Evolutionary conservation across 1,140 invertebrate genomes (phyloP).

Genomic region (Matsumurasca onukii): DNA sequence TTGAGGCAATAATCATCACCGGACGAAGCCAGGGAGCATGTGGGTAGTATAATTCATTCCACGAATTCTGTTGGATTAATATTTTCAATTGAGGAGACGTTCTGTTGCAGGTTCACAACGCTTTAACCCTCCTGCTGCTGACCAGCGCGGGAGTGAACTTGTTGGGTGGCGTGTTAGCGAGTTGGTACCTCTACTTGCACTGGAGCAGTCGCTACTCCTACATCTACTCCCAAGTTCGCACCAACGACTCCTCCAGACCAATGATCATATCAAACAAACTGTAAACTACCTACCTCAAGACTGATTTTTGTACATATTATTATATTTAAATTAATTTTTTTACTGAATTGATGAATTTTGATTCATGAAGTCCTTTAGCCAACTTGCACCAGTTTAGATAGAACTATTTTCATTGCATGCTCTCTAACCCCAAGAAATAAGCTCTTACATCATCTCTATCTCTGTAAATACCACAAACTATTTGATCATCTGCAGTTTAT

Average conservation of each 20-base stretch:
- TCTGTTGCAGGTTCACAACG: slow-evolving; percentile 15
- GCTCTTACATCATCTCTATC: too few species aligned
- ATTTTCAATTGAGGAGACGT: background rate
- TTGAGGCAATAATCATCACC: too few species aligned
- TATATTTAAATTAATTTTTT: background rate
- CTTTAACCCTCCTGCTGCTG: slow-evolving; percentile 47
- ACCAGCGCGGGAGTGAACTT: slow-evolving; percentile 51
- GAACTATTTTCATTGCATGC: too few species aligned
- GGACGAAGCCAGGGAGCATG: too few species aligned
- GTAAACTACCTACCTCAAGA: slow-evolving; percentile 10
- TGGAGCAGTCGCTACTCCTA: slow-evolving; percentile 51
- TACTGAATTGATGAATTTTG: too few species aligned
- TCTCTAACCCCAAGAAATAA: too few species aligned
- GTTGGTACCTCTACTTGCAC: slow-evolving; percentile 53
- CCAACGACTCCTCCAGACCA: slow-evolving; percentile 43
- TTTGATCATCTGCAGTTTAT: too few species aligned
- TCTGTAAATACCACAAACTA: too few species aligned
- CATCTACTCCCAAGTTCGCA: slow-evolving; percentile 51
- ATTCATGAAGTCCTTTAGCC: too few species aligned
- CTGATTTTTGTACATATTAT: background rate
- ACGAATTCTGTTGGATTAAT: too few species aligned
- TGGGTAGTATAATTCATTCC: too few species aligned
- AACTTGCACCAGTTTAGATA: too few species aligned
- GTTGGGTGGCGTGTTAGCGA: slow-evolving; percentile 48
- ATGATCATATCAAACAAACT: slow-evolving; percentile 42